Percentiles rank a stretch among this genome's conserved stretches.
These are phyloP conservation scores for Pachydiplax longipennis DNA, from an alignment of 2,888 invertebrate species.

Conservation along the genomic window DNA sequence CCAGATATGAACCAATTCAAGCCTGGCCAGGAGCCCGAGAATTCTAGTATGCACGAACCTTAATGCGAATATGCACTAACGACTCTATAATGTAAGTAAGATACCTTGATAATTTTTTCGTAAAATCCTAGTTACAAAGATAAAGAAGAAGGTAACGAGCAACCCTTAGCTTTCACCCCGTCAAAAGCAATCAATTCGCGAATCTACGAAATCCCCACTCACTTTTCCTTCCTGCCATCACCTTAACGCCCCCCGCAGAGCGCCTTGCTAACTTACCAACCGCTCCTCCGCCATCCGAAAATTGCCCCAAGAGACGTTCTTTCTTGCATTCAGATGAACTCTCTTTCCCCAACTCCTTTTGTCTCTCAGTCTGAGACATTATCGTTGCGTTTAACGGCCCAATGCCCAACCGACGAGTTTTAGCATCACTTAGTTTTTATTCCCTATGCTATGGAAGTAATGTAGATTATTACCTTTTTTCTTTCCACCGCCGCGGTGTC, in stretches of 20 bases:
- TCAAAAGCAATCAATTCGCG: no score
- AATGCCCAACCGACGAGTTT: background rate
- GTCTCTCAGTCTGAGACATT: slow-evolving; percentile 4
- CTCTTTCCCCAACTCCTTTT: background rate
- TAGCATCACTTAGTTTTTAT: slow-evolving; percentile 32
- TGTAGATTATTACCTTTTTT: slow-evolving; percentile 26
- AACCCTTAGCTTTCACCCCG: no score
- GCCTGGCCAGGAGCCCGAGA: no score
- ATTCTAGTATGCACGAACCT: no score
- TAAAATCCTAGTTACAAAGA: no score
- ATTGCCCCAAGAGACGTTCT: background rate
- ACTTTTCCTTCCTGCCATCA: background rate
- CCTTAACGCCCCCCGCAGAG: background rate
- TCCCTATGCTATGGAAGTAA: background rate
- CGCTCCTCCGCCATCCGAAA: background rate
- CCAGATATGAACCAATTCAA: no score
- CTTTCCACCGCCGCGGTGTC: background rate
- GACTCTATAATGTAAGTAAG: no score
- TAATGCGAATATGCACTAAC: no score
- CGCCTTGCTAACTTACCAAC: background rate
- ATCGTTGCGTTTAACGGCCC: slow-evolving; percentile 31
- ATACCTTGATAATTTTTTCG: no score
- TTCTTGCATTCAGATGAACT: slow-evolving; percentile 32
- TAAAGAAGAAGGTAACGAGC: no score
- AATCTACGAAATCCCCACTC: background rate